Conservation (phyloP, 1,140 invertebrate species). For the Cheumatopsyche charites region DNA sequence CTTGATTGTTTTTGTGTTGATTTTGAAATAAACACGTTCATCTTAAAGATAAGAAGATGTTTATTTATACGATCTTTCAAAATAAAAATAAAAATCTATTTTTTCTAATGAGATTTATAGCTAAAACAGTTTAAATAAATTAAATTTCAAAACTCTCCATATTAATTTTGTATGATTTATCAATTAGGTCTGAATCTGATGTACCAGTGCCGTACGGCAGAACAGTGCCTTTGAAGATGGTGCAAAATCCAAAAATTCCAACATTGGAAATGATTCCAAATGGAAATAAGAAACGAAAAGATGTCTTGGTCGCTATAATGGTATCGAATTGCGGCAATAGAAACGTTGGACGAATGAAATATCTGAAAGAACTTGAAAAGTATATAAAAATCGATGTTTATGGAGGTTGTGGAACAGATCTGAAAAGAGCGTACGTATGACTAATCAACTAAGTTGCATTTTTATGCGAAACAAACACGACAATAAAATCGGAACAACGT, state of each 20-base stretch:
- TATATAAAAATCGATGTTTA: conserved; percentile 65
- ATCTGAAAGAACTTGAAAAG: conserved; percentile 62
- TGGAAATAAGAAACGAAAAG: conserved; percentile 49
- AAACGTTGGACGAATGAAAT: conserved; percentile 61
- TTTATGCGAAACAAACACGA: neutral
- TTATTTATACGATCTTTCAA: too few species aligned
- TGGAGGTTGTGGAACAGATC: conserved; percentile 59
- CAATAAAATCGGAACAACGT: neutral
- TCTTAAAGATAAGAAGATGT: too few species aligned
- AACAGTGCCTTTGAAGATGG: conserved; percentile 51
- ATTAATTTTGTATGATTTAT: neutral
- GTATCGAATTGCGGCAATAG: conserved; percentile 64
- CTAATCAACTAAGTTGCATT: neutral
- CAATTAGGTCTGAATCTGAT: conserved; percentile 63
- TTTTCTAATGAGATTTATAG: too few species aligned
- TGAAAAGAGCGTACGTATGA: conserved; percentile 45
- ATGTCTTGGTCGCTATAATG: conserved; percentile 62
- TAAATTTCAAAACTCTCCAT: neutral
- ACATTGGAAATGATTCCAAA: conserved; percentile 32
- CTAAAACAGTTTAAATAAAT: too few species aligned
- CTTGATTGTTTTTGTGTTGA: too few species aligned
- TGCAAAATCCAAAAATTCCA: neutral
- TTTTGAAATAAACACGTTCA: too few species aligned
- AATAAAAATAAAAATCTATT: too few species aligned
- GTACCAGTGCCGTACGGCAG: conserved; percentile 68